Evolutionary conservation across 2,113 vertebrate genomes (phyloP).

Genomic region (Macquaria ambigua): DNA sequence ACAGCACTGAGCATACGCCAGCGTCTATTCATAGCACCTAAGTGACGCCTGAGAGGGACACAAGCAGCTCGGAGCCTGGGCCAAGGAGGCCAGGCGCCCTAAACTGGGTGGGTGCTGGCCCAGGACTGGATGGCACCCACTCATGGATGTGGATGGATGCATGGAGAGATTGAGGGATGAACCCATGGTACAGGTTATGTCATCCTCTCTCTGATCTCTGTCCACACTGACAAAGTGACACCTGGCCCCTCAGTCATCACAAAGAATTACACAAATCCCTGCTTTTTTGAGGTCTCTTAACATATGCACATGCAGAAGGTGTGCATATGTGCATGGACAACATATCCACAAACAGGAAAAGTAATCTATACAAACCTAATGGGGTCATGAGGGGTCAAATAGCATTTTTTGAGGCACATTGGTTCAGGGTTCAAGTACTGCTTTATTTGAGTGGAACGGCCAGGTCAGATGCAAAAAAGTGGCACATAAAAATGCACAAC

Average conservation of each 20-base stretch:
- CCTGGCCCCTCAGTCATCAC: conserved; percentile 35
- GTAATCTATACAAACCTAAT: neutral
- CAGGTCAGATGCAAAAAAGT: neutral
- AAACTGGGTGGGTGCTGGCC: neutral
- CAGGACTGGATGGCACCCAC: conserved; percentile 22
- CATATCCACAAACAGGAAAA: neutral
- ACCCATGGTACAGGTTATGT: conserved; percentile 25
- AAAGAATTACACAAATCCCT: conserved; percentile 21
- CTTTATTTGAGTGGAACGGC: neutral
- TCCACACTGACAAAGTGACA: conserved; percentile 64
- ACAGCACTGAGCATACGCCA: conserved; percentile 67
- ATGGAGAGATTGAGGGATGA: conserved; percentile 31
- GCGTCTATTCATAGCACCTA: conserved; percentile 83
- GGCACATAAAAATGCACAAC: neutral
- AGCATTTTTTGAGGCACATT: neutral
- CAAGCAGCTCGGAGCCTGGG: conserved; percentile 44
- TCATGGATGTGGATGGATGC: conserved; percentile 26
- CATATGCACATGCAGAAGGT: neutral
- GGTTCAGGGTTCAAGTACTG: neutral
- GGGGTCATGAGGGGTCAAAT: conserved; percentile 8
- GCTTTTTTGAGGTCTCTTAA: conserved; percentile 13
- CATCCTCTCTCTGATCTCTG: conserved; percentile 61
- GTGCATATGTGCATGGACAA: neutral
- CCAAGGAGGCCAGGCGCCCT: conserved; percentile 50
- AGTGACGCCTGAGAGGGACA: conserved; percentile 68